Base-by-base conservation (phyloP, 2,113 vertebrate genomes). In the Phocoena phocoena region DNA sequence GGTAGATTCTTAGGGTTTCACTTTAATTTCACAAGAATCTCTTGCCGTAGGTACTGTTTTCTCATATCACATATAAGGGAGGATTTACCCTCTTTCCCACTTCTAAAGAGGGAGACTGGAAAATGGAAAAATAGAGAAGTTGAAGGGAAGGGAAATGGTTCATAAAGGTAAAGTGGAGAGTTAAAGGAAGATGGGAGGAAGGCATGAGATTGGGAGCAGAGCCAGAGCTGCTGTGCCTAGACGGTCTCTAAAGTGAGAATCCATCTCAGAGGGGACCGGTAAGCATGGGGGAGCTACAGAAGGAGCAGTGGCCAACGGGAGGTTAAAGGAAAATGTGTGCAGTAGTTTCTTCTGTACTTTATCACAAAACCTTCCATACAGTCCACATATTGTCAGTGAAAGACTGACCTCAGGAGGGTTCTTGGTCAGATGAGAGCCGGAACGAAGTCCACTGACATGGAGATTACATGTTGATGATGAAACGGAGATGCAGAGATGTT, bases 181-280 rank as follows among this genome's bases (percentile, higher is more conserved):
- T 38, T 23, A 47, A 86, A 68, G 53, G 23, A 71, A 41, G 10
- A 71, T 17, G 5, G 60, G 36, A 28, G 63, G 60, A n/a, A 83
- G 73, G 23, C 2, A 3, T 25, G 26, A 17, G 5, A 9, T 2
- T 26, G n/a, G n/a, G 50, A 38, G 6, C 5, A 76, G 23, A 36
- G 20, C 25, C 38, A 44, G 55, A 83, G 20, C 25, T 36, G 1
- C 4, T 47, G 0, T 2, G 7, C 1, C 8, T 2, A 14, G 33
- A 60, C 21, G 13, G 17, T 58, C 31, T 73, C 23, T 17, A 13
- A 50, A 73, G 25, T 36, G 26, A 84, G 47, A 94, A 13, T 23
- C 33, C 0, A 0, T 0, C 23, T 23, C 23, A n/a, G 12, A 38
- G 31, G 2, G 8, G 8, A 26, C 6, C 1, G 6, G 47, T 79